phyloP scores from a whole-genome alignment of 2,113 vertebrate genomes.

The Vulpes ferrilata region DNA sequence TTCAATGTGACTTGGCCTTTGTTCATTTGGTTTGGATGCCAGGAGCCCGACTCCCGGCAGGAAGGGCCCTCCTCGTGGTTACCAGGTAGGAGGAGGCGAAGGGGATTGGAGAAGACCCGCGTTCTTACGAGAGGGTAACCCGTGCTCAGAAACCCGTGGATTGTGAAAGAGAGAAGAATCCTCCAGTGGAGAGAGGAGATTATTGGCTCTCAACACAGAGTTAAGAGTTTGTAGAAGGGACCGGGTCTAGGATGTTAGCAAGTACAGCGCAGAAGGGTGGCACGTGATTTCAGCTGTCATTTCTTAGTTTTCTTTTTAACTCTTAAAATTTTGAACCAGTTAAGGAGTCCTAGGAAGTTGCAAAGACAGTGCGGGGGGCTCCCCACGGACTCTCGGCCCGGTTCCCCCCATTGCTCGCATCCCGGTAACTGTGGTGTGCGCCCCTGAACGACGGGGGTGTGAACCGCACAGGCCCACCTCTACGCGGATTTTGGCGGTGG shows the following conservation, averaged over 20 bases:
- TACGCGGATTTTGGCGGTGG: no score
- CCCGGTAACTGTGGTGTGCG: rapidly evolving
- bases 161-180: background rate
- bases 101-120: conserved; percentile 61
- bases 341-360: background rate
- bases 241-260: conserved; percentile 73
- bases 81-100: conserved; percentile 73
- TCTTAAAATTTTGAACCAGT: background rate
- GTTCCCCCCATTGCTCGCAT: background rate
- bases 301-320: background rate
- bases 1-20: conserved; percentile 86
- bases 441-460: background rate
- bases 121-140: conserved; percentile 55
- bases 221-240: conserved; percentile 71
- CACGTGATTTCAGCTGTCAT: conserved; percentile 53
- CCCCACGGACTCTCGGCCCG: rapidly evolving
- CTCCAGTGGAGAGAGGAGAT: background rate
- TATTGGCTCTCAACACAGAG: background rate
- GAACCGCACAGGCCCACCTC: background rate
- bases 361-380: background rate
- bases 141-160: conserved; percentile 70
- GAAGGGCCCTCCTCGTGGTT: conserved; percentile 75
- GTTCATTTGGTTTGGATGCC: conserved; percentile 84
- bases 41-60: conserved; percentile 80
- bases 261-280: conserved; percentile 76